Base-by-base conservation (phyloP, 2,797 vertebrate genomes). In the Cephalopachus bancanus region DNA sequence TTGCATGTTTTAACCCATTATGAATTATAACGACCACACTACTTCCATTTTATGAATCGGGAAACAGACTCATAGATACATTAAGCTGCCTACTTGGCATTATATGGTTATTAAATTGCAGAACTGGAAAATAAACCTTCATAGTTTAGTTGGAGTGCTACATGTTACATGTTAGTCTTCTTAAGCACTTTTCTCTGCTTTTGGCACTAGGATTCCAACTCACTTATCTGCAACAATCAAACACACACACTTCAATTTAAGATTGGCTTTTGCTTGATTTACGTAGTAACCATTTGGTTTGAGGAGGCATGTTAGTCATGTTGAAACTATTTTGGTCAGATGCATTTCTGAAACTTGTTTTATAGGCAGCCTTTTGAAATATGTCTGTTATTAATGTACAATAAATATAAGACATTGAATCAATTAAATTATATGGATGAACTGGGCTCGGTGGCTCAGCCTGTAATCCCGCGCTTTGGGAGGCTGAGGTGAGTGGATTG, bases 71-170 rank as follows among this genome's bases (percentile, higher is more conserved):
- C 20, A 53, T 3, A 20, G 49, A 74, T 26, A 95, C 87, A 24
- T 26, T 19, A 65, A 81, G 22, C 6, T 60, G 10, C 57, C 65
- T 75, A 15, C 30, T 49, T 10, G 7, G 7, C 3, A 0, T 44
- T 11, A 30, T 0, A 0, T 4, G 4, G 30, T 10, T 57, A 71
- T 22, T 55, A 26, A 57, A 30, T 69, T 11, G 9, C 15, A 1
- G 3, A 37, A 3, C 37, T 51, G 28, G 2, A 3, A 51, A 55
- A 26, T 6, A 57, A 62, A 20, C 3, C 8, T 14, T 6, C 30
- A 0, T 26, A 16, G 3, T n/a, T 0, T 20, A 9, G 4, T 53
- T 22, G 37, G 6, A 64, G 4, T 0, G 2, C 10, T 19, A 1
- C 20, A 1, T 1, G 0, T 17, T 19, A 1, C 20, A 1, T 1